Evolutionary conservation across 1,140 invertebrate genomes (phyloP), one percentile per base, ranked within the genome.

Genomic region (Euwallacea similis): DNA sequence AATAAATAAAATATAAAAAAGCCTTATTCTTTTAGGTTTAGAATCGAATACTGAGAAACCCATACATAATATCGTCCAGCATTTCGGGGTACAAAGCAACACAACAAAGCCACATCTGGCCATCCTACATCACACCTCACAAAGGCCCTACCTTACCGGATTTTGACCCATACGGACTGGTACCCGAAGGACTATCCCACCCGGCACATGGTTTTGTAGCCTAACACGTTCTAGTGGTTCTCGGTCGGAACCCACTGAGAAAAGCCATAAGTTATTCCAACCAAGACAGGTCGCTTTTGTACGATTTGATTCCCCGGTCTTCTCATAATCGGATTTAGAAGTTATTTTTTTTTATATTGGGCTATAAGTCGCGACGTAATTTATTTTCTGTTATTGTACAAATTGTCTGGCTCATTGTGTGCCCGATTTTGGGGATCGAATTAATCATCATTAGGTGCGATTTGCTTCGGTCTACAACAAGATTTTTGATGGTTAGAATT

Each of bases 61-160:
- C 21, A 43, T 56, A 66, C 43, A 54, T 65, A 69, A 69, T 73
- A 67, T 65, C 61, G 66, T 59, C 66, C 71, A 50, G 46, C 53
- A 69, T 74, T 74, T 74, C 61, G 58, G 70, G 67, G 54, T 59
- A 69, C 66, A 70, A 75, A 70, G 13, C 62, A 41, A 70, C 54
- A 66, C 73, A 63, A 75, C 73, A 56, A 75, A 66, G 65, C 62
- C 60, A 62, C 74, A 75, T 75, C 74, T 75, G 74, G 67, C 61
- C 71, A 71, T 71, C 72, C 72, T 70, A 75, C 69, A 75, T 75
- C 68, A 75, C 74, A 75, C 74, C 74, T 75, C 65, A 73, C 74
- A 71, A 73, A 69, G 68, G 33, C 59, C 43, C 53, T 56, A 55
- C 59, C 50, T 60, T 62, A 55, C 55, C n/a, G 64, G 66, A 75